Percentiles rank a stretch among this genome's conserved stretches.
Conservation (phyloP, 2,113 vertebrate species). For the Nettapus auritus region DNA sequence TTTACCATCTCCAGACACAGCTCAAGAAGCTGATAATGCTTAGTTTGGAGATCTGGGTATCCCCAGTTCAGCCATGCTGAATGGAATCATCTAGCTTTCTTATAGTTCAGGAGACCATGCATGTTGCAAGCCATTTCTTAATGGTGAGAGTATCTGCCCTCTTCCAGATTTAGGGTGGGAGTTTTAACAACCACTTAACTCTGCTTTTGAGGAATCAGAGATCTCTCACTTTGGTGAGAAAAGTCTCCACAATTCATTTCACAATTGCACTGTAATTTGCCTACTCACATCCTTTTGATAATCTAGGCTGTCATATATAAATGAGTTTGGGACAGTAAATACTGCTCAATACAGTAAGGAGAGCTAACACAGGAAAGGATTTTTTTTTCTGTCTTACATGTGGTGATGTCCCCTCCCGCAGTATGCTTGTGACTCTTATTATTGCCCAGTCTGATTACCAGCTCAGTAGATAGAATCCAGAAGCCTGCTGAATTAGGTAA, state of each 20-base stretch:
- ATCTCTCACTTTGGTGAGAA: not conserved
- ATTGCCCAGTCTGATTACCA: slow-evolving; percentile 1
- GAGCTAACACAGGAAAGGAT: not conserved
- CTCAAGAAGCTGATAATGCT: not conserved
- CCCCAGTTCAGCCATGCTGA: fast-evolving
- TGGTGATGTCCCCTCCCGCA: not conserved
- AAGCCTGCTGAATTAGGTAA: slow-evolving; percentile 58
- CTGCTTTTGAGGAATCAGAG: not conserved
- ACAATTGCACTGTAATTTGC: not conserved
- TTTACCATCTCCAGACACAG: not conserved
- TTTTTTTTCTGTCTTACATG: not conserved
- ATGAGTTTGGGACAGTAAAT: not conserved
- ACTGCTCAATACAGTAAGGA: not conserved
- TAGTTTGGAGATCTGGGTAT: not conserved
- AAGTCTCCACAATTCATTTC: not conserved
- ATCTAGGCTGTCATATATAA: not conserved
- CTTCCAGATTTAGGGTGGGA: not conserved
- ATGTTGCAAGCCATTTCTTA: not conserved
- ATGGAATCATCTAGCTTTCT: not conserved
- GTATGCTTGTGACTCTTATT: not conserved
- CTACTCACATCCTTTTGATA: not conserved
- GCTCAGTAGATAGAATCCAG: not conserved
- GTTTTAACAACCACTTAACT: not conserved
- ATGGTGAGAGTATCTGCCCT: not conserved
- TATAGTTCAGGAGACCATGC: not conserved